Evolutionary conservation across 2,888 invertebrate species (phyloP).

Genomic region (Ariolimax columbianus): DNA sequence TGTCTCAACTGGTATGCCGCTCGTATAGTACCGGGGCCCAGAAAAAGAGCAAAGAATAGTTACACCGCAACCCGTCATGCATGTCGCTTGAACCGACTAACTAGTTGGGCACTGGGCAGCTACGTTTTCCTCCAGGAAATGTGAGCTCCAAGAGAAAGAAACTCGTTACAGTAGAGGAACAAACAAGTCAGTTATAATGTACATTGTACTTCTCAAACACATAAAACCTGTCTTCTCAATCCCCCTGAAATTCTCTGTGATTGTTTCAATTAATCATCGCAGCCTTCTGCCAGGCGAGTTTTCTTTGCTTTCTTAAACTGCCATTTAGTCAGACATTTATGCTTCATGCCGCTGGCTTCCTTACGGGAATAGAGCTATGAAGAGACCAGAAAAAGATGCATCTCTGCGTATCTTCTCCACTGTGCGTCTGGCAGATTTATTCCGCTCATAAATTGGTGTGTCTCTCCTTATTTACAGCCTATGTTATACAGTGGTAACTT

Average conservation of each 20-base stretch:
- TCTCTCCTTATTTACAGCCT: slow-evolving; percentile 12
- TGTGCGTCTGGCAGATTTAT: slow-evolving; percentile 37
- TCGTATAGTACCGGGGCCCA: too few species aligned
- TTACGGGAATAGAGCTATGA: neutral
- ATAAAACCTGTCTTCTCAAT: too few species aligned
- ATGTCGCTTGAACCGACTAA: too few species aligned
- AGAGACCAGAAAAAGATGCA: neutral
- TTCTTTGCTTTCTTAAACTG: neutral
- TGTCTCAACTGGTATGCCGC: too few species aligned
- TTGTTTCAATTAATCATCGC: neutral
- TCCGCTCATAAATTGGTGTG: neutral
- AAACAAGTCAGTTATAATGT: too few species aligned
- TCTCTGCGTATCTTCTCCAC: slow-evolving; percentile 28
- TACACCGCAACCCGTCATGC: too few species aligned
- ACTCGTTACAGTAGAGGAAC: too few species aligned
- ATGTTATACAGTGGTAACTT: slow-evolving; percentile 3
- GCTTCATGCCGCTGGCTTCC: neutral
- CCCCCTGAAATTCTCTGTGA: neutral
- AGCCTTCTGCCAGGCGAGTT: neutral
- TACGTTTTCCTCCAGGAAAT: too few species aligned
- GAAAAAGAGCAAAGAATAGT: too few species aligned
- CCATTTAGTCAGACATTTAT: slow-evolving; percentile 34
- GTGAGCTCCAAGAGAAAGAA: too few species aligned
- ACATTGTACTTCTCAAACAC: too few species aligned
- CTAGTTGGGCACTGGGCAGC: too few species aligned